A percentile compares a stretch with the other conserved stretches of the same genome.
Evolutionary conservation across 1,140 invertebrate species (phyloP).

Genomic region (Aradophagus sp.): DNA sequence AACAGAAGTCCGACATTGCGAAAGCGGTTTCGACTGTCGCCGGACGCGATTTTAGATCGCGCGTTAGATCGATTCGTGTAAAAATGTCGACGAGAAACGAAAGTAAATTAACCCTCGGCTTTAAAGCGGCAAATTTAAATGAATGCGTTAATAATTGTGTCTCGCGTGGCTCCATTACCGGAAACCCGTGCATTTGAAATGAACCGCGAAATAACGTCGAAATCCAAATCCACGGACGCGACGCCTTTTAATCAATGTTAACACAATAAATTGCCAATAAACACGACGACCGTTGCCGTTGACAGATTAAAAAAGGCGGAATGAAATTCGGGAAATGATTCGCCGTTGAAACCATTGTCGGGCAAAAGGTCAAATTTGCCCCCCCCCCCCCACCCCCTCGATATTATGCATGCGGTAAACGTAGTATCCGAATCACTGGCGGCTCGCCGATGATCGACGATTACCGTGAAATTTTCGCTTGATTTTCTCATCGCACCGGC

Average conservation of each 20-base stretch:
- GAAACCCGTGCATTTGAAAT: no score
- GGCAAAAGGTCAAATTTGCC: not conserved
- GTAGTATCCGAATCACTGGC: constrained; percentile 42
- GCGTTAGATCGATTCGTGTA: no score
- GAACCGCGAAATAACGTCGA: no score
- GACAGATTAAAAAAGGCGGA: constrained; percentile 34
- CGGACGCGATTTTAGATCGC: no score
- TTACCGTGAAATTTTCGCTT: constrained; percentile 53
- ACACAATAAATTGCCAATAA: constrained; percentile 17
- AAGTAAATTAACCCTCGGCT: no score
- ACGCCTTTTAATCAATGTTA: constrained; percentile 2
- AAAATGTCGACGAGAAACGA: constrained; percentile 31
- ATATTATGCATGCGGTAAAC: constrained; percentile 19
- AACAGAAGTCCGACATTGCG: no score
- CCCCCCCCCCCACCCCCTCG: not conserved
- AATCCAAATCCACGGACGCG: no score
- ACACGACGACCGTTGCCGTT: constrained; percentile 14
- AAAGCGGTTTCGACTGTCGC: no score
- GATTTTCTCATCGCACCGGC: constrained; percentile 52
- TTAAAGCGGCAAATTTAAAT: no score
- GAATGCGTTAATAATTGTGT: no score
- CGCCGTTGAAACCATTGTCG: constrained; percentile 26
- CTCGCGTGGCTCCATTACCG: no score
- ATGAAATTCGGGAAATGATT: constrained; percentile 37
- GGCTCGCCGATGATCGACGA: constrained; percentile 54